Base-by-base conservation (phyloP, 2,888 invertebrate species). In the Salpingus planirostris region DNA sequence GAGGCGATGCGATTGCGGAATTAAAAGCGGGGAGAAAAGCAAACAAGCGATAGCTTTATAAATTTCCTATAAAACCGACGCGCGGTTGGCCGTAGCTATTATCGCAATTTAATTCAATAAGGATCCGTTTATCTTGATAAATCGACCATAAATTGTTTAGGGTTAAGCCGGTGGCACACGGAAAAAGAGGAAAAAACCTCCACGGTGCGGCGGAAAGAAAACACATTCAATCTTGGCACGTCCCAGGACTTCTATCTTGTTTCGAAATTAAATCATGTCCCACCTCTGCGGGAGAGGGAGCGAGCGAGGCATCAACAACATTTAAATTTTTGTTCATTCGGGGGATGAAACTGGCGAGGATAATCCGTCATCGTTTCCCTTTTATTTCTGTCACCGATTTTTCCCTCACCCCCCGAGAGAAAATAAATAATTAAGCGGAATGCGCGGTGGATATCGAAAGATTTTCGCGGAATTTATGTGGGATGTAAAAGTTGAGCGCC, bases 91-190 rank as follows among this genome's bases (percentile, higher is more conserved):
- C 43, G 39, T 35, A 31, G 42, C 56, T 49, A 59, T 60, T 60
- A 60, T 59, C 57, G 56, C 57, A 52, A 52, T 59, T 59, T 60
- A 58, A 60, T 60, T 60, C 60, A 59, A 60, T 60, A 58, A 59
- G 54, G 53, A 52, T 50, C 51, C 53, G 54, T 56, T 57, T 57
- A 59, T 59, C 59, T 53, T 52, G 57, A 59, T 59, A 58, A 59
- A 58, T 59, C 52, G 59, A 47, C 57, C 49, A 58, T 60, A 59
- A 59, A 59, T 59, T 59, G 60, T 59, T 58, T 57, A 47, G 58
- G 53, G 54, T 54, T 53, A 48, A 52, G 51, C 45, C 39, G 46
- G 42, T 8, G 18, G 18, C 5, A 8, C 8, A 18, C 18, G 8
- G 18, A 18, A 29, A 30, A 33, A 40, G 43, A n/a, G 40, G 41